Base-by-base conservation (phyloP, 2,888 invertebrate genomes). In the Andrena fulva region DNA sequence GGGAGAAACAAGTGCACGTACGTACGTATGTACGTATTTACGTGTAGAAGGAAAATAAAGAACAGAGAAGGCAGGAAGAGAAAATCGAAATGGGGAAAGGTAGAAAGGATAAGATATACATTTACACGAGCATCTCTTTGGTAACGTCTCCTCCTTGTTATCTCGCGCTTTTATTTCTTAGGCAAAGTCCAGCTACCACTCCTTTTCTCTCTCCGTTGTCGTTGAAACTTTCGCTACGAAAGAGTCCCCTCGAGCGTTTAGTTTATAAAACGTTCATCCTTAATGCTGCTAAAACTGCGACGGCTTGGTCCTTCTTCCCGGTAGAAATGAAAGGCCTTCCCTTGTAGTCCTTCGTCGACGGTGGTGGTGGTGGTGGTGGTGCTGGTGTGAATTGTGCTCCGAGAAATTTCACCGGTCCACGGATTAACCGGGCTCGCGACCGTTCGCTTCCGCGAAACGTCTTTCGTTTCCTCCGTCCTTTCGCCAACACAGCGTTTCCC, bases 221-320 rank as follows among this genome's bases (percentile, higher is more conserved):
- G 66, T 77, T 67, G 82, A 87, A 87, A 84, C 84, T 85, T 83
- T 84, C 84, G 72, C 83, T 80, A 73, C 71, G 85, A 83, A 87
- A 88, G 82, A 84, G 63, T 85, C 77, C 78, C 69, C 79, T 68
- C 80, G 80, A 76, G 77, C 82, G 84, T 89, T 85, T 87, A 88
- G 82, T 89, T 85, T 87, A 87, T 82, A 88, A 89, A 89, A 88
- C 84, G 89, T 88, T 87, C 82, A 85, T 87, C 80, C 84, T 89
- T 87, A 89, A 87, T 85, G 85, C 84, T 84, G 83, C 83, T 88
- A 84, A 86, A 84, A 82, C 84, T 64, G 82, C 87, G 82, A 87
- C 86, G 88, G 85, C 85, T 84, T 73, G 75, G 60, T 81, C 83
- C 81, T 84, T 75, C 85, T 56, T 70, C 73, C 42, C 59, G 52